Conservation (phyloP, 2,797 vertebrate genomes). For the Semotilus atromaculatus region DNA sequence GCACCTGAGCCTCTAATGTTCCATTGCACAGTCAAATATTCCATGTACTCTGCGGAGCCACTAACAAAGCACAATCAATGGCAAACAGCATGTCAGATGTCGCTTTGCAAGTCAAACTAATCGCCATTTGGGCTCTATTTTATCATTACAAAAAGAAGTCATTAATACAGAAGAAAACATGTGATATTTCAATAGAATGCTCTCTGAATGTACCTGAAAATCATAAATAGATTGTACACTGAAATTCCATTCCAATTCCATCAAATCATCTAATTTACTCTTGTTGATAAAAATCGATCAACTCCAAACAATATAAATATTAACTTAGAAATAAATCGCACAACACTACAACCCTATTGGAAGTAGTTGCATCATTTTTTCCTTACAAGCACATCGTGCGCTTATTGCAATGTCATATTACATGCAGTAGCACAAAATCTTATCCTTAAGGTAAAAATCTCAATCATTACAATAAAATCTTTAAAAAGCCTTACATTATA, state of each 20-base stretch:
- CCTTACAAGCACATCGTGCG: constrained; percentile 3
- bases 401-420: constrained; percentile 48
- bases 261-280: constrained; percentile 3
- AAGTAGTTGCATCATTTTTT: constrained; percentile 26
- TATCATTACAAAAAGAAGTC: not conserved
- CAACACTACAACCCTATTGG: constrained; percentile 42
- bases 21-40: constrained; percentile 56
- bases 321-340: constrained; percentile 55
- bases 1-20: constrained; percentile 56
- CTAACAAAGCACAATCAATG: constrained; percentile 41
- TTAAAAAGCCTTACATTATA: constrained; percentile 41
- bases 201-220: constrained; percentile 25
- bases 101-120: constrained; percentile 40
- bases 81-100: constrained; percentile 32
- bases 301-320: constrained; percentile 51
- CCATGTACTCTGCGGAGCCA: constrained; percentile 44
- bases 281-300: not conserved
- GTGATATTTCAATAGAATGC: constrained; percentile 10
- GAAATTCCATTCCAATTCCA: not conserved
- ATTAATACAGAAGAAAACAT: not conserved
- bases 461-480: constrained; percentile 6
- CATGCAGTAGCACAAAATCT: constrained; percentile 33
- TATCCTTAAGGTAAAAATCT: not conserved
- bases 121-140: not conserved
- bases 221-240: constrained; percentile 27